phyloP scores from a whole-genome alignment of 2,888 invertebrate genomes.

The Amiota mariae region DNA sequence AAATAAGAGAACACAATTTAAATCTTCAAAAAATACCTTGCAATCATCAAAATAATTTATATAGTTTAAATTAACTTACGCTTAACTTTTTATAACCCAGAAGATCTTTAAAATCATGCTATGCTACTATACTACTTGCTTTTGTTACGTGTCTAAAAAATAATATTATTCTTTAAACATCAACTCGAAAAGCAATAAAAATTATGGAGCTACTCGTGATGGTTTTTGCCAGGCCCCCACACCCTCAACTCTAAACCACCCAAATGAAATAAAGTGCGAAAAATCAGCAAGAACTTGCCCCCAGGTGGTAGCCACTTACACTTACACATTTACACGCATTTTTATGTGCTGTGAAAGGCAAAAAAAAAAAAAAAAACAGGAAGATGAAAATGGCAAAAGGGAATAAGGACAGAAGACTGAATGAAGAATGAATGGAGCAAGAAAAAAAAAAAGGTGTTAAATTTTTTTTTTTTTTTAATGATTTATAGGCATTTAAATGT shows the following conservation, averaged over 20 bases:
- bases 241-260: not conserved
- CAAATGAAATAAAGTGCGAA: conserved; percentile 57
- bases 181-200: conserved; percentile 32
- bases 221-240: not conserved
- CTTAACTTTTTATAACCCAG: conserved; percentile 11
- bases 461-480: conserved; percentile 58
- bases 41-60: too few relatives aligned
- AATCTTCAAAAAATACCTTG: too few relatives aligned
- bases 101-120: conserved; percentile 25
- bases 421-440: not conserved
- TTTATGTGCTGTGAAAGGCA: conserved; percentile 41
- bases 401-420: not conserved
- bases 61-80: not conserved
- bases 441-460: conserved; percentile 37
- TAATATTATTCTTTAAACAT: conserved; percentile 48
- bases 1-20: too few relatives aligned
- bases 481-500: conserved; percentile 64
- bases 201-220: conserved; percentile 31
- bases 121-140: not conserved
- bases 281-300: conserved; percentile 38
- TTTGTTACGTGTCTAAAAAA: conserved; percentile 56
- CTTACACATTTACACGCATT: conserved; percentile 42
- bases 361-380: not conserved
- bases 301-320: conserved; percentile 31
- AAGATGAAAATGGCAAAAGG: not conserved